These are phyloP conservation scores for Apeira syringaria DNA, from an alignment of 2,888 invertebrate species.

Conservation along the genomic window DNA sequence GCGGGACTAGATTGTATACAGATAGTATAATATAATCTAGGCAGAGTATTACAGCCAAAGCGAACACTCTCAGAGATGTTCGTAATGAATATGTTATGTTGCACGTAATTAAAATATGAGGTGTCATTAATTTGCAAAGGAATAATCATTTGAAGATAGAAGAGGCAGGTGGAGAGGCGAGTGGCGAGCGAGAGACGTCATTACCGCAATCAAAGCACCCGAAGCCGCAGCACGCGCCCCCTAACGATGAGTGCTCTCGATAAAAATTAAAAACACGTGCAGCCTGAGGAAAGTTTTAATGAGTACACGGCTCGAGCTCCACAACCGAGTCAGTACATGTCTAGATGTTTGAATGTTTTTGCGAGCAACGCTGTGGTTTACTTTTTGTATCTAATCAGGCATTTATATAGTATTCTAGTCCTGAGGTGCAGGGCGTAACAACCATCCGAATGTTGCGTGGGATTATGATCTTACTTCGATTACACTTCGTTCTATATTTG, in stretches of 20 bases:
- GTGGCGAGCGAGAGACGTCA: conserved; percentile 68
- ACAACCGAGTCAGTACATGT: conserved; percentile 28
- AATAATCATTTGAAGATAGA: conserved; percentile 76
- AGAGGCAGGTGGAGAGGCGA: conserved; percentile 62
- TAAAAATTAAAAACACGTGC: conserved; percentile 84
- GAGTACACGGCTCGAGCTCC: conserved; percentile 68
- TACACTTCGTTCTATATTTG: no score
- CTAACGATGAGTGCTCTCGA: conserved; percentile 82
- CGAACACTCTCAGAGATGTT: conserved; percentile 3
- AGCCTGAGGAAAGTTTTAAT: conserved; percentile 83
- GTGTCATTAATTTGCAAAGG: conserved; percentile 67
- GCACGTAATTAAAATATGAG: conserved; percentile 54
- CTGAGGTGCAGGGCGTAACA: no score
- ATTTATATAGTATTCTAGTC: no score
- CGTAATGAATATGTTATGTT: conserved; percentile 21
- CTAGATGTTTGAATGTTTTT: conserved; percentile 31
- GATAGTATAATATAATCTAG: no score
- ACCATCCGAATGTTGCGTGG: no score
- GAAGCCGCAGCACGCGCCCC: conserved; percentile 57
- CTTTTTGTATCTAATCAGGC: conserved; percentile 3
- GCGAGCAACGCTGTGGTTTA: conserved; percentile 6
- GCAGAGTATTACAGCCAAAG: not conserved
- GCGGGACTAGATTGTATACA: no score
- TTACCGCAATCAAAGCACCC: conserved; percentile 82
- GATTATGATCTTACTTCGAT: no score